phyloP scores from a whole-genome alignment of 2,888 invertebrate species.

The Cyclophora albipunctata region DNA sequence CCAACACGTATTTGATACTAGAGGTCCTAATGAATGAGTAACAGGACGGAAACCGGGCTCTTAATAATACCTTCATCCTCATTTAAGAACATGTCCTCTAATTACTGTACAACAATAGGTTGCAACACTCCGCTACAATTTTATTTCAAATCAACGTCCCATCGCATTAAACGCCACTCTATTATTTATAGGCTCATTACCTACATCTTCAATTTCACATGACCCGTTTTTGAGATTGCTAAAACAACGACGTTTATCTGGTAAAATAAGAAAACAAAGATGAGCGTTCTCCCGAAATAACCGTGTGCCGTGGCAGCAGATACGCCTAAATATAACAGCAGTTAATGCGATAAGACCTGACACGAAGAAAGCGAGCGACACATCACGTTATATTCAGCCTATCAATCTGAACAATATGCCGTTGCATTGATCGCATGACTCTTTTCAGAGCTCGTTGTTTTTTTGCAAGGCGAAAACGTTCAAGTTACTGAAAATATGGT shows the following conservation, averaged over 20 bases:
- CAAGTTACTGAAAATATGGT: slow-evolving; percentile 6
- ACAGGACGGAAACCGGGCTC: slow-evolving; percentile 3
- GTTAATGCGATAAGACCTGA: slow-evolving; percentile 43
- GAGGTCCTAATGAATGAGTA: slow-evolving; percentile 10
- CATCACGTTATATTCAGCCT: neutral
- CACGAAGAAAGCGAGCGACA: slow-evolving; percentile 25
- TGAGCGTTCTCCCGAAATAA: slow-evolving; percentile 58
- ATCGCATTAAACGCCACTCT: neutral
- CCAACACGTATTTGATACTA: slow-evolving; percentile 7
- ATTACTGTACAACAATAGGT: neutral
- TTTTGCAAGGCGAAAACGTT: slow-evolving; percentile 2
- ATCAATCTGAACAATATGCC: neutral
- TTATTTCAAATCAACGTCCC: too few relatives aligned
- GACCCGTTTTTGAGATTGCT: slow-evolving; percentile 37
- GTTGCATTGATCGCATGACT: neutral
- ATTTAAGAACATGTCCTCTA: neutral
- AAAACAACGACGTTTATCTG: slow-evolving; percentile 33
- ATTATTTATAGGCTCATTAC: too few relatives aligned
- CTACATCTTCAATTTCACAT: slow-evolving; percentile 25
- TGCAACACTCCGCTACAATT: too few relatives aligned
- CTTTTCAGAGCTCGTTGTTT: neutral
- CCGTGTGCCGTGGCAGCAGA: slow-evolving; percentile 40
- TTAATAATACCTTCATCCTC: neutral
- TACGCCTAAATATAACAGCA: slow-evolving; percentile 45
- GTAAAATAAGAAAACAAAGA: slow-evolving; percentile 52